These are phyloP conservation scores for Pimephales promelas DNA, from an alignment of 2,113 vertebrate genomes.

Conservation along the genomic window DNA sequence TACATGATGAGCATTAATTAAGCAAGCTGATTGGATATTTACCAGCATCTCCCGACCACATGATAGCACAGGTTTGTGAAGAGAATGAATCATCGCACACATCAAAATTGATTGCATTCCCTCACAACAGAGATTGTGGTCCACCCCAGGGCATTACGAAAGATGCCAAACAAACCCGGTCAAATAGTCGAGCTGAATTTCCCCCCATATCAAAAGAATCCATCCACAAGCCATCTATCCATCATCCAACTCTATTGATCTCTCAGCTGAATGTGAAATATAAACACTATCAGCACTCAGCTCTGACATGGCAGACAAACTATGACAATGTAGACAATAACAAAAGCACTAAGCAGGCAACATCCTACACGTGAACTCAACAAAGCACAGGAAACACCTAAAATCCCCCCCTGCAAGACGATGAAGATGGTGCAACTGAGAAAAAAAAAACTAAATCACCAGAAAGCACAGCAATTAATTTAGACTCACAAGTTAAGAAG, in stretches of 20 bases:
- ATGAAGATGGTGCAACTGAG: background rate
- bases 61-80: constrained; percentile 14
- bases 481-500: background rate
- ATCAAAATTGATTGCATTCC: constrained; percentile 25
- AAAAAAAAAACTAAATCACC: background rate
- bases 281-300: constrained; percentile 26
- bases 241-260: constrained; percentile 41
- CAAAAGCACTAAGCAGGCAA: constrained; percentile 19
- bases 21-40: constrained; percentile 57
- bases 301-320: constrained; percentile 19
- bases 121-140: constrained; percentile 16
- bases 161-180: constrained; percentile 33
- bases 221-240: constrained; percentile 22
- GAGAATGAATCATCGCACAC: background rate
- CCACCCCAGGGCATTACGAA: background rate
- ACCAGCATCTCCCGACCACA: constrained; percentile 48
- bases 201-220: constrained; percentile 17
- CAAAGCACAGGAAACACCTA: constrained; percentile 30
- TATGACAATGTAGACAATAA: constrained; percentile 3
- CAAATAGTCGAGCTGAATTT: constrained; percentile 23
- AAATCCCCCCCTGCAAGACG: background rate
- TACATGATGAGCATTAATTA: constrained; percentile 67
- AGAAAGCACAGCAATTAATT: constrained; percentile 2
- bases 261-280: constrained; percentile 33
- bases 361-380: constrained; percentile 11